Percentiles rank a stretch among this genome's conserved stretches.
Conservation (phyloP, 2,888 invertebrate species). For the Tortrix viridana region DNA sequence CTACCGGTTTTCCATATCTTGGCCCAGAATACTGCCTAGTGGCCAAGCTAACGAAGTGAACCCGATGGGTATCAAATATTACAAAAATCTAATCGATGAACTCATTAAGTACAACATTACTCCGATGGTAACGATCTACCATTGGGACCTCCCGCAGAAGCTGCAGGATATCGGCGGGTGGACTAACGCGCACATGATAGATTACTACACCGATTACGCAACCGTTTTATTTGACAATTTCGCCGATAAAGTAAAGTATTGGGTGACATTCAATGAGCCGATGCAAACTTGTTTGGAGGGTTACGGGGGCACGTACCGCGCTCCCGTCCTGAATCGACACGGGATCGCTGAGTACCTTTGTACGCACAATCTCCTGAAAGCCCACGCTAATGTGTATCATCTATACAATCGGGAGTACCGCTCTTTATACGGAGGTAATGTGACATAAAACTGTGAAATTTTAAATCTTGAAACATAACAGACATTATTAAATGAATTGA, state of each 20-base stretch:
- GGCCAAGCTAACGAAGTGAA: conserved; percentile 88
- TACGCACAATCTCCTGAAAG: conserved; percentile 88
- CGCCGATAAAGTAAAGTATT: conserved; percentile 86
- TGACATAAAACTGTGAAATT: conserved; percentile 19
- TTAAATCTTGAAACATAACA: conserved; percentile 12
- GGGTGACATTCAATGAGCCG: conserved; percentile 93
- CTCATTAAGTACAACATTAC: conserved; percentile 86
- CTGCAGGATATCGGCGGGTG: conserved; percentile 88
- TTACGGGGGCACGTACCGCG: conserved; percentile 85
- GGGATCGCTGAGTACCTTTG: conserved; percentile 88
- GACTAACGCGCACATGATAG: conserved; percentile 86
- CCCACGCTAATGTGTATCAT: conserved; percentile 89
- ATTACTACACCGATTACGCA: conserved; percentile 87
- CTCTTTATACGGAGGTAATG: conserved; percentile 78
- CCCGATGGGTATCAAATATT: conserved; percentile 89
- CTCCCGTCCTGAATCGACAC: conserved; percentile 84
- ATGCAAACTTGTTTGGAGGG: conserved; percentile 82
- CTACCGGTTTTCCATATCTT: conserved; percentile 90
- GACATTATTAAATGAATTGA: conserved; percentile 32
- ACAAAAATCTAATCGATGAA: conserved; percentile 89
- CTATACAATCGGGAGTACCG: conserved; percentile 86
- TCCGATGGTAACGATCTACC: conserved; percentile 89
- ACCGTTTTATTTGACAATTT: conserved; percentile 85
- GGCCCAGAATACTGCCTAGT: conserved; percentile 89
- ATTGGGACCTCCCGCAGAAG: conserved; percentile 88